A percentile compares a stretch with the other conserved stretches of the same genome.
Conservation (phyloP, 1,140 invertebrate species). For the Cydia splendana region DNA sequence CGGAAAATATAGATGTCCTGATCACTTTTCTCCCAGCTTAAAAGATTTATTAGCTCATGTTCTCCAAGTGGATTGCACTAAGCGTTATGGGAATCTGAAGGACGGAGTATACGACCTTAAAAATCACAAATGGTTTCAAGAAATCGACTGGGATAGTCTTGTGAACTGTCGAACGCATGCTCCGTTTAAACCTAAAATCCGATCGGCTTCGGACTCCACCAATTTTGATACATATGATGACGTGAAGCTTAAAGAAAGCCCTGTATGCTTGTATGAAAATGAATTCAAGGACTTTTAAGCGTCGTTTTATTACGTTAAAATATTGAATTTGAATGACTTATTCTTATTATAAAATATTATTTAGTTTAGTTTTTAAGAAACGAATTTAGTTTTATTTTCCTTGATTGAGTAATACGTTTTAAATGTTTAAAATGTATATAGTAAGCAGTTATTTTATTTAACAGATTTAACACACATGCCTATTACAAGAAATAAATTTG, state of each 20-base stretch:
- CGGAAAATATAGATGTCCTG: slow-evolving; percentile 86
- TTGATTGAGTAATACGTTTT: not conserved
- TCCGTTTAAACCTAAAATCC: slow-evolving; percentile 88
- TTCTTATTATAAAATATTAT: not conserved
- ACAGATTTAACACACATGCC: too few species aligned
- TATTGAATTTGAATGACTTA: not conserved
- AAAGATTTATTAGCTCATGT: slow-evolving; percentile 92
- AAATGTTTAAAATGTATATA: not conserved
- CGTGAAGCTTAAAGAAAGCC: slow-evolving; percentile 65
- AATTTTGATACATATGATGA: slow-evolving; percentile 89
- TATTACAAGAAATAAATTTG: too few species aligned
- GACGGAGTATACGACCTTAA: slow-evolving; percentile 87
- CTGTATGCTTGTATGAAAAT: slow-evolving; percentile 70
- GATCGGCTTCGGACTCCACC: slow-evolving; percentile 85
- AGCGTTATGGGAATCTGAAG: slow-evolving; percentile 93
- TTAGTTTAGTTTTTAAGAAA: slow-evolving; percentile 25
- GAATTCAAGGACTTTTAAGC: slow-evolving; percentile 76
- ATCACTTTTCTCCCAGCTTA: slow-evolving; percentile 85
- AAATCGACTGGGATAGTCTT: slow-evolving; percentile 91
- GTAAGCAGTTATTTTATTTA: not conserved
- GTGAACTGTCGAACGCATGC: slow-evolving; percentile 89
- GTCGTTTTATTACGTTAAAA: not conserved
- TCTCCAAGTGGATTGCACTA: slow-evolving; percentile 91
- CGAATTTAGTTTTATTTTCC: slow-evolving; percentile 22
- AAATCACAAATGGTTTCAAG: slow-evolving; percentile 85